Percentiles rank a stretch among this genome's conserved stretches.
Conservation (phyloP, 2,797 vertebrate genomes). For the Sebastolobus alascanus region DNA sequence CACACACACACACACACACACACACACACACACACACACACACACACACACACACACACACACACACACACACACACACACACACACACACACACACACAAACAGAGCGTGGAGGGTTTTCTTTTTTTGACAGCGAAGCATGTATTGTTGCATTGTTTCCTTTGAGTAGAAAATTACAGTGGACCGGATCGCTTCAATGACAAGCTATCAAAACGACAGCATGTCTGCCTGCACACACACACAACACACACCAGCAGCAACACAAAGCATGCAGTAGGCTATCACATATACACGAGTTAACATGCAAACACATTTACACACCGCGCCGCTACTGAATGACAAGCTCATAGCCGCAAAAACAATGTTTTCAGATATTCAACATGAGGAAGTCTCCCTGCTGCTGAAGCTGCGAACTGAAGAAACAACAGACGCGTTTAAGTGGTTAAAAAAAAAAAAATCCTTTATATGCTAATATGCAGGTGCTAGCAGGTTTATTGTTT, state of each 20-base stretch:
- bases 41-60: conserved; percentile 41
- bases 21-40: conserved; percentile 45
- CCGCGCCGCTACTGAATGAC: conserved; percentile 58
- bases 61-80: conserved; percentile 25
- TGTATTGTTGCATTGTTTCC: conserved; percentile 79
- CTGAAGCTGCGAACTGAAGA: conserved; percentile 12
- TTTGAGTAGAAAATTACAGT: conserved; percentile 83
- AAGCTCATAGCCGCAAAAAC: conserved; percentile 60
- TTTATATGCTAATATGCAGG: conserved; percentile 28
- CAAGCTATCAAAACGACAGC: conserved; percentile 76
- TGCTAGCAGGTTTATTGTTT: background rate
- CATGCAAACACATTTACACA: conserved; percentile 53
- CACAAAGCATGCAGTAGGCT: conserved; percentile 23
- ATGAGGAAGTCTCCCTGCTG: conserved; percentile 22
- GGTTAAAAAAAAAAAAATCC: background rate
- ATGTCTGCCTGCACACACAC: conserved; percentile 47
- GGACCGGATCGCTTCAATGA: conserved; percentile 76
- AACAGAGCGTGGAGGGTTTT: conserved; percentile 16
- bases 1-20: too few species aligned
- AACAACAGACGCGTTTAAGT: conserved; percentile 13
- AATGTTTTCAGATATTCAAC: conserved; percentile 51
- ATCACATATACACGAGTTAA: conserved; percentile 54
- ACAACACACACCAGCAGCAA: conserved; percentile 28
- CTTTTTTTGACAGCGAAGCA: conserved; percentile 68
- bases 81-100: conserved; percentile 41